phyloP scores from a whole-genome alignment of 2,888 invertebrate genomes.

The Drosophila flavopinicola region DNA sequence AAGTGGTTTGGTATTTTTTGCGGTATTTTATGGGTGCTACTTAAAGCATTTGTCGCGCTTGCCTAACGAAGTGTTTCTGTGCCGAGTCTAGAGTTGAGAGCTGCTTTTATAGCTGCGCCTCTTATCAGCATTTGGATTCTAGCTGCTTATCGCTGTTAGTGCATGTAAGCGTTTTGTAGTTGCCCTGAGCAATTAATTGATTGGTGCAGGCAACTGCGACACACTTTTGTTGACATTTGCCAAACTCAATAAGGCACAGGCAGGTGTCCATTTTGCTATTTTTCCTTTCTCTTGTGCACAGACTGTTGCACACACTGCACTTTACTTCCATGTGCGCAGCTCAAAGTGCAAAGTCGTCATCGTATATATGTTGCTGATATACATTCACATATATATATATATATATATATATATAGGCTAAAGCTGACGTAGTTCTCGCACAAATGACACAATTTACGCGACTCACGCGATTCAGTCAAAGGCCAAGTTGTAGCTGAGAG shows the following conservation, averaged over 20 bases:
- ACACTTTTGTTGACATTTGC: constrained; percentile 37
- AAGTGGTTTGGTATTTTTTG: constrained; percentile 7
- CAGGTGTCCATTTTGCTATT: no score
- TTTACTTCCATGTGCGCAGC: constrained; percentile 20
- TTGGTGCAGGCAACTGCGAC: constrained; percentile 63
- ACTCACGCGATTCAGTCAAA: constrained; percentile 31
- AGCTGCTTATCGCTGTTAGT: constrained; percentile 40
- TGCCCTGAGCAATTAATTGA: constrained; percentile 49
- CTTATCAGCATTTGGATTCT: constrained; percentile 38
- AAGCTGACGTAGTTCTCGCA: constrained; percentile 51
- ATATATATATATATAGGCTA: constrained; percentile 10
- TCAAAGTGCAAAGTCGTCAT: constrained; percentile 68
- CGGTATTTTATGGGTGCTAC: background rate
- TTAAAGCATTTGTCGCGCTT: constrained; percentile 20
- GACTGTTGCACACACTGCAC: background rate
- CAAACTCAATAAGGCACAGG: background rate
- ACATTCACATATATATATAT: background rate
- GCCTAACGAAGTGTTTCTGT: constrained; percentile 45
- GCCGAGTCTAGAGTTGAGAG: background rate
- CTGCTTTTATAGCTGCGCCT: constrained; percentile 62
- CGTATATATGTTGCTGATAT: background rate
- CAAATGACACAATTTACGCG: constrained; percentile 52
- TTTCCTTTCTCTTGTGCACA: no score
- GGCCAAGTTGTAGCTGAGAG: constrained; percentile 15
- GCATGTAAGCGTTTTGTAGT: no score